Percentiles rank a stretch among this genome's conserved stretches.
Conservation (phyloP, 2,797 vertebrate species). For the Cephalopachus bancanus region DNA sequence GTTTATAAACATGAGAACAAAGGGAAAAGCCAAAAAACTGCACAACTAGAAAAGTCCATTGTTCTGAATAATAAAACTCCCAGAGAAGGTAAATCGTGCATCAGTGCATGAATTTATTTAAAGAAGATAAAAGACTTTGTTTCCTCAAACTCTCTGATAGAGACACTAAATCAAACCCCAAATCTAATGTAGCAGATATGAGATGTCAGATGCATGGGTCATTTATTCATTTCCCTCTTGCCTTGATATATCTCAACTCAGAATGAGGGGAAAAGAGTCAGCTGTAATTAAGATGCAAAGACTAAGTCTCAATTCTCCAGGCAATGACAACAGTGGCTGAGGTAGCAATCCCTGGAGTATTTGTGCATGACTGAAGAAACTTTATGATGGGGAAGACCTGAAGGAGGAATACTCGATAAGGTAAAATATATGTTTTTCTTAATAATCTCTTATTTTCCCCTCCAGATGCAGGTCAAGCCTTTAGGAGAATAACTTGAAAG, state of each 20-base stretch:
- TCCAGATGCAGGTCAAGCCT: neutral
- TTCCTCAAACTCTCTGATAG: conserved; percentile 84
- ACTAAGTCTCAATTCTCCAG: conserved; percentile 36
- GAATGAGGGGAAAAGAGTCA: conserved; percentile 58
- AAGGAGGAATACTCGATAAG: neutral
- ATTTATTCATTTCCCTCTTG: conserved; percentile 86
- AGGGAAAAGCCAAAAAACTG: conserved; percentile 83
- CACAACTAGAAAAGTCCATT: conserved; percentile 81
- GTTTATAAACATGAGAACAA: conserved; percentile 81
- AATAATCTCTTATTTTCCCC: neutral
- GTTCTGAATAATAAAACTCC: conserved; percentile 88
- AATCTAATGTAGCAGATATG: conserved; percentile 87
- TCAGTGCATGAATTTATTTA: conserved; percentile 88
- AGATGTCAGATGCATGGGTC: conserved; percentile 84
- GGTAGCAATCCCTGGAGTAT: conserved; percentile 23
- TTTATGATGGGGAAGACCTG: neutral
- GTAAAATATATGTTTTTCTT: neutral
- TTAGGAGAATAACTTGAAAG: conserved; percentile 48
- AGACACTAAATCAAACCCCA: conserved; percentile 89
- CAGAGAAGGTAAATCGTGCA: conserved; percentile 86
- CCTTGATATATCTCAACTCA: conserved; percentile 69
- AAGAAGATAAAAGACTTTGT: conserved; percentile 88
- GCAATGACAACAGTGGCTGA: neutral
- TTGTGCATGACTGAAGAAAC: neutral
- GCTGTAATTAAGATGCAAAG: conserved; percentile 85